Evolutionary conservation across 2,113 vertebrate species (phyloP).

Genomic region (Pyxicephalus adspersus): DNA sequence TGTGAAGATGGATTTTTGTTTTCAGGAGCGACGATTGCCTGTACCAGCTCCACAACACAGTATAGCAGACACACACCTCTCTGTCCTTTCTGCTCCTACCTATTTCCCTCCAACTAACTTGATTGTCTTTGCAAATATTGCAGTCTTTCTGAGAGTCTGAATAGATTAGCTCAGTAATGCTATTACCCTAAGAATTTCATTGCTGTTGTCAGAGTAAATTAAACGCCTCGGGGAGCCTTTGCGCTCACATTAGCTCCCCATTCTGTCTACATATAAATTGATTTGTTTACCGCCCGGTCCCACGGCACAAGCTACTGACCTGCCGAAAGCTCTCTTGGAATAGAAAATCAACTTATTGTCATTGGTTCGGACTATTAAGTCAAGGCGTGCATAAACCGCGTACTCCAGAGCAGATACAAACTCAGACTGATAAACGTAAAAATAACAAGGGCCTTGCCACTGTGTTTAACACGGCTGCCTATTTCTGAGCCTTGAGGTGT

Average conservation of each 20-base stretch:
- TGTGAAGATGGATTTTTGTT: not conserved
- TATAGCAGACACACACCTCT: conserved; percentile 4
- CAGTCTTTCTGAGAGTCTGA: conserved; percentile 42
- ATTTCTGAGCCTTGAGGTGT: not conserved
- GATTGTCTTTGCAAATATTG: conserved; percentile 50
- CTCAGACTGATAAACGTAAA: not conserved
- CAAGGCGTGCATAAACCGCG: not conserved
- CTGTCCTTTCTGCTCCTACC: conserved; percentile 20
- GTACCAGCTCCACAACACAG: not conserved
- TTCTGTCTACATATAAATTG: conserved; percentile 57
- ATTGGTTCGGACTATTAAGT: conserved; percentile 43
- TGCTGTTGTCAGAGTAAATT: conserved; percentile 57
- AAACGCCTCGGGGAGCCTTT: conserved; percentile 50
- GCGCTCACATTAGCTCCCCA: conserved; percentile 53
- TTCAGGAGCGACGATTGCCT: not conserved
- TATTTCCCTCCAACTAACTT: conserved; percentile 16
- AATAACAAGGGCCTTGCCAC: not conserved
- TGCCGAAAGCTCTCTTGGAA: conserved; percentile 35
- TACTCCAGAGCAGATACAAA: not conserved
- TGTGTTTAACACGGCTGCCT: not conserved
- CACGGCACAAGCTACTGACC: conserved; percentile 49
- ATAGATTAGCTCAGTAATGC: conserved; percentile 55
- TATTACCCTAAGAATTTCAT: conserved; percentile 55
- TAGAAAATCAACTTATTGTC: conserved; percentile 56
- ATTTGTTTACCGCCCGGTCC: conserved; percentile 55